Conservation (phyloP, 1,140 invertebrate species). For the Aleiodes sp. region DNA sequence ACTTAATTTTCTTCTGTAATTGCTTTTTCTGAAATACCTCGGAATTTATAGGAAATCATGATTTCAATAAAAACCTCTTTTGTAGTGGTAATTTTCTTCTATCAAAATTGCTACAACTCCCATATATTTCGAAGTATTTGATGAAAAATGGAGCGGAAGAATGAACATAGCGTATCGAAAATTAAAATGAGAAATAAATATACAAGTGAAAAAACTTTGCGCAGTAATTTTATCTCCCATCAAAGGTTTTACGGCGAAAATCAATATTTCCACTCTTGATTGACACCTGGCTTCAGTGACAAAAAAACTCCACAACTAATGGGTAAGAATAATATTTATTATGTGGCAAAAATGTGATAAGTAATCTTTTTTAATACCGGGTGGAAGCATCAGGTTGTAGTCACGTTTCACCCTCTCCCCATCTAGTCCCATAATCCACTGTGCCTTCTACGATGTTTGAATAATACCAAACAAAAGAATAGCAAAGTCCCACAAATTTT, state of each 20-base stretch:
- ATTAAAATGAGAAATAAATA: neutral
- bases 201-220: neutral
- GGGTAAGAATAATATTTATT: neutral
- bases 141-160: no score
- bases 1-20: no score
- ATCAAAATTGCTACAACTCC: no score
- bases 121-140: no score
- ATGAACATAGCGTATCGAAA: no score
- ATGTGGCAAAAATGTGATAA: neutral
- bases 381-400: slow-evolving; percentile 33
- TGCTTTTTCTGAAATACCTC: no score
- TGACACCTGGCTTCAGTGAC: no score
- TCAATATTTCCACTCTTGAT: no score
- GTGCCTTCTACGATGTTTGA: neutral
- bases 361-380: neutral
- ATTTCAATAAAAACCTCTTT: no score
- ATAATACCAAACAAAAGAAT: neutral
- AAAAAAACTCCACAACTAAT: no score
- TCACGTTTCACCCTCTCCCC: slow-evolving; percentile 16
- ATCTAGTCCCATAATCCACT: neutral
- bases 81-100: no score
- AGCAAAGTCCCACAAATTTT: neutral
- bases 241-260: neutral
- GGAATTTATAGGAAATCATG: no score
- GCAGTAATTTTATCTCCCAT: neutral